Evolutionary conservation across 2,888 invertebrate species (phyloP).

Genomic region (Agrotis segetum): DNA sequence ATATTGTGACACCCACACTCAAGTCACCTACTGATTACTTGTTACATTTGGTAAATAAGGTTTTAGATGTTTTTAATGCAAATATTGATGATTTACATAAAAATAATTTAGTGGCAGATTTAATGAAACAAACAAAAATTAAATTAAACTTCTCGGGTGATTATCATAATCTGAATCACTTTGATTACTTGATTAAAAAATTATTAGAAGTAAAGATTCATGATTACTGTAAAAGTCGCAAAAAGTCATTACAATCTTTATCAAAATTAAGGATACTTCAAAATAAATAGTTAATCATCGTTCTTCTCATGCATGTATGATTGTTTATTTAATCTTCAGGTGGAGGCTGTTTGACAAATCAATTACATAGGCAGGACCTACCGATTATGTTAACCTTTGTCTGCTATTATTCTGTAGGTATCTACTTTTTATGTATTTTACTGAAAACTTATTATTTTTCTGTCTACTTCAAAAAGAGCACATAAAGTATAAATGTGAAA

Average conservation of each 20-base stretch:
- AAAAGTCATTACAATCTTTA: conserved; percentile 1
- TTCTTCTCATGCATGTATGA: background rate
- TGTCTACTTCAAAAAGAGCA: no score
- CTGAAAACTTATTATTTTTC: no score
- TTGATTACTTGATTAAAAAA: conserved; percentile 8
- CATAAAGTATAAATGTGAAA: no score
- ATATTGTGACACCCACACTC: background rate
- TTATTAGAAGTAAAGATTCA: conserved; percentile 2
- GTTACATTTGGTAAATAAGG: no score
- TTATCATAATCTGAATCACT: conserved; percentile 3
- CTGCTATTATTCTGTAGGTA: no score
- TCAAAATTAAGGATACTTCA: background rate
- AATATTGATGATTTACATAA: background rate
- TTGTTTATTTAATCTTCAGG: background rate
- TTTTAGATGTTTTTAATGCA: no score
- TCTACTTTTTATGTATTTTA: no score
- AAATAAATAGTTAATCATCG: background rate
- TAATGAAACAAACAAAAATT: background rate
- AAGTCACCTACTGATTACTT: no score
- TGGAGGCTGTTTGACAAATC: background rate
- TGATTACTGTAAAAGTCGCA: conserved; percentile 3
- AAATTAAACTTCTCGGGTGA: conserved; percentile 1
- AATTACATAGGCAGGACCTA: background rate
- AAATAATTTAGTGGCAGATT: background rate
- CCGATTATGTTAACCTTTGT: no score